These are phyloP conservation scores for Rotaria macrura DNA, from an alignment of 2,888 invertebrate genomes.

Conservation along the genomic window DNA sequence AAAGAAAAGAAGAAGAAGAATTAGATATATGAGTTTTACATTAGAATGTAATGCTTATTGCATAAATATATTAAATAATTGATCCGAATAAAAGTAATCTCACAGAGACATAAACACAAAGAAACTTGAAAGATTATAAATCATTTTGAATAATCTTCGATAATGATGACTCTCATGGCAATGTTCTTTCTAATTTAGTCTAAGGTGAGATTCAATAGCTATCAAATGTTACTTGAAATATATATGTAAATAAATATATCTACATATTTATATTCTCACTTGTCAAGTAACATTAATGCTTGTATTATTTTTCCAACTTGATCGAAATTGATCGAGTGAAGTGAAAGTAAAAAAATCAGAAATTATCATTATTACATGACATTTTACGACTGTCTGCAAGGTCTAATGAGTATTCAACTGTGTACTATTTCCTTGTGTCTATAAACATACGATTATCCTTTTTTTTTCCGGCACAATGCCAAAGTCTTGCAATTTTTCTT, in stretches of 20 bases:
- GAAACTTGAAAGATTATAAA: no score
- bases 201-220: background rate
- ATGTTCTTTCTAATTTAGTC: background rate
- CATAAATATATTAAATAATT: no score
- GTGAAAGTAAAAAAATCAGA: background rate
- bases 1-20: background rate
- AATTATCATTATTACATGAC: background rate
- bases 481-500: background rate
- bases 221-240: background rate
- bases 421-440: background rate
- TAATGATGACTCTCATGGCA: background rate
- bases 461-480: background rate
- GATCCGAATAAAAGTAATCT: no score
- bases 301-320: background rate
- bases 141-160: background rate
- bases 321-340: background rate
- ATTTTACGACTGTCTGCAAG: background rate
- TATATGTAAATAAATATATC: no score
- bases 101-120: no score
- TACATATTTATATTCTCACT: background rate
- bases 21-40: background rate
- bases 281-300: background rate
- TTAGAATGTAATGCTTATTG: background rate
- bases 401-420: background rate
- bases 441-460: conserved; percentile 1